Evolutionary conservation across 2,113 vertebrate species (phyloP), one percentile per base, ranked within the genome.

Genomic region (Sturnus vulgaris): DNA sequence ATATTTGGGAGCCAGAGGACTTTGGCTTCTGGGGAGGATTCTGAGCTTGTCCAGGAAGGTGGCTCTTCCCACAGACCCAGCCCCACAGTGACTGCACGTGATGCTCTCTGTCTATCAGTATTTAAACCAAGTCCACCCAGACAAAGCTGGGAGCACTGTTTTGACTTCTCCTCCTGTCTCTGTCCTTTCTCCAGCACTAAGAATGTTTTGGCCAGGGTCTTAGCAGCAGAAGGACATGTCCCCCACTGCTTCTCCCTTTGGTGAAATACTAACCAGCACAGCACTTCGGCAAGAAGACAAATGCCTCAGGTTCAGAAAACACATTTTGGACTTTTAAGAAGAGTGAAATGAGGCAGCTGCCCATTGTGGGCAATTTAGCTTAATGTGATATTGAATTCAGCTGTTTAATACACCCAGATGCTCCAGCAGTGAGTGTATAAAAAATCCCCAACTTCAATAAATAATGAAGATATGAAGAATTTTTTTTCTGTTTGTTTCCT

Each of bases 321-420:
- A 55, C 39, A 69, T 87, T 92, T 37, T 87, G 63, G 70, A 77
- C 79, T 90, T 91, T 24, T 21, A 85, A 80, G 84, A 79, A 73
- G 30, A 89, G 61, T 52, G 39, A 91, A 88, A 90, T 59, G 85
- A 88, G 87, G 79, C 85, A 90, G 92, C 90, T 93, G 90, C 77
- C 93, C 82, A 93, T 66, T 77, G 92, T 93, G 93, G 88, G 85
- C 82, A 93, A 86, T 95, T 94, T 70, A 81, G 68, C 59, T 86
- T 87, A 93, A 90, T 93, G 63, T 55, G 68, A 73, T 93, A 73
- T 71, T 83, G 82, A 90, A 94, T 90, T 93, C 87, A 90, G 90
- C 75, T 90, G 71, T 80, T 94, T 88, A 88, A 93, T 92, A 91
- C 14, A 95, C 89, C 46, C 95, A 95, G 94, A 90, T 92, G 94